phyloP scores from a whole-genome alignment of 1,140 invertebrate genomes.

The Lepidurus packardi region DNA sequence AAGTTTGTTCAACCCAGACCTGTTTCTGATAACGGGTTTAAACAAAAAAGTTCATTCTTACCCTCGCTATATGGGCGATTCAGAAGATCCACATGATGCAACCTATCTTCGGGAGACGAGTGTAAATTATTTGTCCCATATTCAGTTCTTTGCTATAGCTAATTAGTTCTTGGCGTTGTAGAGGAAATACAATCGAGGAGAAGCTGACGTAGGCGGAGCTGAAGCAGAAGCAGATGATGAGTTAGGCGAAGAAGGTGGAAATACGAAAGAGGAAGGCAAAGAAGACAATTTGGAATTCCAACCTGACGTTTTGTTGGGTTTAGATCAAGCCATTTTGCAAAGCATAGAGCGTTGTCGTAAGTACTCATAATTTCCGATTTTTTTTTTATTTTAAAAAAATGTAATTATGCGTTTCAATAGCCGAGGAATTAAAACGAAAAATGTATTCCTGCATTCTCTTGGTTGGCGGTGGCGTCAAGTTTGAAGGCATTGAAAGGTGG shows the following conservation, averaged over 20 bases:
- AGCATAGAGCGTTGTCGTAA: constrained; percentile 83
- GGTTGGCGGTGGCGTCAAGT: constrained; percentile 83
- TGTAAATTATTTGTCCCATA: constrained; percentile 48
- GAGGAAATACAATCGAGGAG: constrained; percentile 28
- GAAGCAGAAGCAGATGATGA: constrained; percentile 36
- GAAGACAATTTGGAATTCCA: constrained; percentile 55
- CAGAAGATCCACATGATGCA: constrained; percentile 90
- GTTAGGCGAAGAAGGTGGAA: constrained; percentile 29
- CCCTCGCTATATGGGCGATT: constrained; percentile 67
- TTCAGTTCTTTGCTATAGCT: neutral
- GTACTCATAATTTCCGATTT: constrained; percentile 36
- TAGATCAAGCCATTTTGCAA: constrained; percentile 85
- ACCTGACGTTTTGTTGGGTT: constrained; percentile 57
- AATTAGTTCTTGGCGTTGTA: constrained; percentile 22
- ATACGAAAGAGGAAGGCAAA: constrained; percentile 40
- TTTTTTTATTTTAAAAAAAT: neutral
- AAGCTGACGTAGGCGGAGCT: constrained; percentile 30
- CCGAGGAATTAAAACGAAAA: constrained; percentile 83
- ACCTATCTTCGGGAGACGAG: constrained; percentile 83
- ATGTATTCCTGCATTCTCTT: constrained; percentile 91
- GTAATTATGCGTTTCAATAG: constrained; percentile 43
- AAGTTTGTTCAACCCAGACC: constrained; percentile 79
- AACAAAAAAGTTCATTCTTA: constrained; percentile 63
- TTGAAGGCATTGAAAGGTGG: constrained; percentile 79
- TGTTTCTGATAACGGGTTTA: constrained; percentile 73